Base-by-base conservation (phyloP, 2,888 invertebrate species). In the Thymelicus acteon region DNA sequence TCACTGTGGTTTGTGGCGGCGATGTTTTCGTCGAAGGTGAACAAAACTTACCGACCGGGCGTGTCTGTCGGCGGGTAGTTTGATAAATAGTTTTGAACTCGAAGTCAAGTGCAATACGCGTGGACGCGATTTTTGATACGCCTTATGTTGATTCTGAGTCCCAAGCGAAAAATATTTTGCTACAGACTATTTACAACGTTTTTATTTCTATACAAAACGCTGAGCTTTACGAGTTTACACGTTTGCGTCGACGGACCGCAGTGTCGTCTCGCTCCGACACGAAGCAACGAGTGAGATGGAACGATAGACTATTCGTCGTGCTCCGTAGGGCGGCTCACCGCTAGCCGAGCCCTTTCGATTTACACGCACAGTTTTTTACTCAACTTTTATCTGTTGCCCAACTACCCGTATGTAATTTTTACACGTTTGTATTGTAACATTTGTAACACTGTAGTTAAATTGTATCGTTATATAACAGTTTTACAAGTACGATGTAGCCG, bases 141-240 rank as follows among this genome's bases (percentile, higher is more conserved):
- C 91, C 89, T 86, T 80, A 75, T 75, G 81, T 90, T 89, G 85
- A 89, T 88, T 91, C 91, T 90, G 90, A 84, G 82, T 84, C 82
- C 82, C 76, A 78, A 79, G 57, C 80, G 74, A 81, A 77, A 77
- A 85, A 83, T 91, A 92, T 92, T 92, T 92, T 92, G 89, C 90
- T 92, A 92, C 77, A 78, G 83, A 86, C 79, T 76, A 77, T 82
- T 85, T 88, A 87, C 86, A 88, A 78, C 79, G 79, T 75, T 82
- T 82, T 82, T 80, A 80, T 80, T 83, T 83, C 78, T 85, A 82
- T 83, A 84, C 82, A 85, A 87, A 84, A 85, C 85, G 89, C 89
- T 89, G 88, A 76, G 76, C 81, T 79, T 80, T 77, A 77, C 75
- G 72, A 48, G 77, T 78, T 77, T 75, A 71, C 65, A 52, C 52